phyloP scores from a whole-genome alignment of 2,113 vertebrate genomes.

The Lophius piscatorius region DNA sequence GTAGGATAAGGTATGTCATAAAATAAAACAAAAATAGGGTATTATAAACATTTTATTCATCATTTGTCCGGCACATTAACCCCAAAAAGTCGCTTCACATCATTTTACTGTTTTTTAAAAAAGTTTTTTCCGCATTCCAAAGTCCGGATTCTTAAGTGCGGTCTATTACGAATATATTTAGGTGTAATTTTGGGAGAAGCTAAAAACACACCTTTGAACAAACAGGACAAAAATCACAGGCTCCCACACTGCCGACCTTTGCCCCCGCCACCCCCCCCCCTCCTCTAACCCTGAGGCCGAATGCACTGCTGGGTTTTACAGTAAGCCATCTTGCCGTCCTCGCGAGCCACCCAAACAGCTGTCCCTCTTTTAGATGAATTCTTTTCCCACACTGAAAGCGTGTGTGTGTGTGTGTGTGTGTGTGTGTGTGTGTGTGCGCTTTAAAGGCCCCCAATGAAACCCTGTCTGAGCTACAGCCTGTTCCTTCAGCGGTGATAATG shows the following conservation, averaged over 20 bases:
- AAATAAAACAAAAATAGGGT: no score
- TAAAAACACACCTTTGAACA: no score
- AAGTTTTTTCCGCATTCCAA: no score
- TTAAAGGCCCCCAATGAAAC: constrained; percentile 87
- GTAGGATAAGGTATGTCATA: no score
- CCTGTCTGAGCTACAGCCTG: constrained; percentile 97
- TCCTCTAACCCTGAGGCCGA: constrained; percentile 47
- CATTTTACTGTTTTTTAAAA: no score
- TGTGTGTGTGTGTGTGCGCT: constrained; percentile 66
- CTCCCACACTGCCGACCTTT: constrained; percentile 23
- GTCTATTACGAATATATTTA: no score
- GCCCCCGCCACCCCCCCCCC: not conserved
- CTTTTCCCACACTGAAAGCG: constrained; percentile 88
- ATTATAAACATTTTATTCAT: no score
- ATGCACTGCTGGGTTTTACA: constrained; percentile 73
- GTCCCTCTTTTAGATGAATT: constrained; percentile 89
- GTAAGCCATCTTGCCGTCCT: constrained; percentile 67
- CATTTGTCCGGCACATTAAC: no score
- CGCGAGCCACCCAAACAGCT: constrained; percentile 86
- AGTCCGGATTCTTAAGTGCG: no score
- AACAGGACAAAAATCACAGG: constrained; percentile 52
- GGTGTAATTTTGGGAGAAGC: constrained; percentile 17
- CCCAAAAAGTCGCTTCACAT: no score
- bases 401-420: constrained; percentile 53
- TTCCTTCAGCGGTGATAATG: constrained; percentile 94